Percentiles rank a stretch among this genome's conserved stretches.
phyloP scores from a whole-genome alignment of 2,888 invertebrate species.

The Melanostoma mellinum region DNA sequence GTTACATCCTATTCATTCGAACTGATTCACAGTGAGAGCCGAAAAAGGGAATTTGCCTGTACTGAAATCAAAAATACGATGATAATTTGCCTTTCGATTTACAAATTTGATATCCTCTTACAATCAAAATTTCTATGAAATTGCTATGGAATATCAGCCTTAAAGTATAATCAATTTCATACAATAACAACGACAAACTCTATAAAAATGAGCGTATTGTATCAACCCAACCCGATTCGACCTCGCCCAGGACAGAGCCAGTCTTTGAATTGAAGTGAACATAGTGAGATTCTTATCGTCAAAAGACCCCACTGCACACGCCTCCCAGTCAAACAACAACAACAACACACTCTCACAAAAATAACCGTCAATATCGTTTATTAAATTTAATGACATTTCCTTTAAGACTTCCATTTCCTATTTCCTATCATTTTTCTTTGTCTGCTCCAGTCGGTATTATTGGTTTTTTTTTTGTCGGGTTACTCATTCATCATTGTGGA shows the following conservation, averaged over 20 bases:
- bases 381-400: conserved; percentile 63
- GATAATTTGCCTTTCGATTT: no score
- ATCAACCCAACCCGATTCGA: no score
- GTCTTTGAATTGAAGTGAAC: background rate
- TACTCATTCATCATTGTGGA: background rate
- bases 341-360: conserved; percentile 13
- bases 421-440: background rate
- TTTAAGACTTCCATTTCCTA: conserved; percentile 63
- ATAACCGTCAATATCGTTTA: conserved; percentile 61
- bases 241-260: background rate
- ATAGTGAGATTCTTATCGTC: conserved; percentile 20
- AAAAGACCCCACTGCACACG: conserved; percentile 14
- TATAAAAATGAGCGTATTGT: no score
- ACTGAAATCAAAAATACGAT: no score
- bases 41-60: no score
- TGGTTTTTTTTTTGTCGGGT: background rate
- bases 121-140: conserved; percentile 54
- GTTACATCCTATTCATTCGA: no score
- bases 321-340: background rate
- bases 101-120: background rate
- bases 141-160: conserved; percentile 33
- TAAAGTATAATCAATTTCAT: conserved; percentile 49
- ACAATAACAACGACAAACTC: conserved; percentile 30
- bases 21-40: no score
- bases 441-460: background rate